phyloP scores from a whole-genome alignment of 2,888 invertebrate genomes.

The Phymatocera aterrima region DNA sequence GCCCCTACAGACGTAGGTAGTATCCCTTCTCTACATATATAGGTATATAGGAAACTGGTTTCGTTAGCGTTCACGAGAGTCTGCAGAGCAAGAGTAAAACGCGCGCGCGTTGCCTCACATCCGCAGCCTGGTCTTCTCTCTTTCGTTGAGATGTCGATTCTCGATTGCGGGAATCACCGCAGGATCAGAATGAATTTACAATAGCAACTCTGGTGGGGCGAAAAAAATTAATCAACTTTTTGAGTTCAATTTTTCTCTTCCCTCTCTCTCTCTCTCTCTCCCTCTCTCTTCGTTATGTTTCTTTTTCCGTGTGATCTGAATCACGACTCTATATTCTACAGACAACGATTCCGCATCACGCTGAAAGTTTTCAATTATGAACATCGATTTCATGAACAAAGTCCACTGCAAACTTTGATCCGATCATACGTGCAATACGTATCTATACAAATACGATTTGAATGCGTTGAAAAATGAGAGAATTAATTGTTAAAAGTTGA shows the following conservation, averaged over 20 bases:
- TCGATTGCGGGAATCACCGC: neutral
- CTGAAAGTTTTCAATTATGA: neutral
- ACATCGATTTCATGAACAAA: neutral
- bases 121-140: slow-evolving; percentile 27
- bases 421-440: neutral
- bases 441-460: neutral
- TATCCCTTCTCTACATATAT: neutral
- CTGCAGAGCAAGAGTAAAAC: slow-evolving; percentile 13
- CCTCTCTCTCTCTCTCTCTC: too few relatives aligned
- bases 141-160: slow-evolving; percentile 19
- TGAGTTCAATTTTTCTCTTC: too few relatives aligned
- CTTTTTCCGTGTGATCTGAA: too few relatives aligned
- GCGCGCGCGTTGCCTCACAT: neutral
- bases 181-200: neutral
- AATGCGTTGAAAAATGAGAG: slow-evolving; percentile 10
- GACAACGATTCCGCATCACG: neutral
- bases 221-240: too few relatives aligned
- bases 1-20: slow-evolving; percentile 32
- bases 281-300: too few relatives aligned
- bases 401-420: neutral
- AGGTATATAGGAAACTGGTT: slow-evolving; percentile 30
- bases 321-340: too few relatives aligned
- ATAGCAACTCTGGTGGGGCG: too few relatives aligned
- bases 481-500: neutral
- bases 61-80: slow-evolving; percentile 26